Evolutionary conservation across 2,113 vertebrate species (phyloP).

Genomic region (Phalacrocorax brasilianus): DNA sequence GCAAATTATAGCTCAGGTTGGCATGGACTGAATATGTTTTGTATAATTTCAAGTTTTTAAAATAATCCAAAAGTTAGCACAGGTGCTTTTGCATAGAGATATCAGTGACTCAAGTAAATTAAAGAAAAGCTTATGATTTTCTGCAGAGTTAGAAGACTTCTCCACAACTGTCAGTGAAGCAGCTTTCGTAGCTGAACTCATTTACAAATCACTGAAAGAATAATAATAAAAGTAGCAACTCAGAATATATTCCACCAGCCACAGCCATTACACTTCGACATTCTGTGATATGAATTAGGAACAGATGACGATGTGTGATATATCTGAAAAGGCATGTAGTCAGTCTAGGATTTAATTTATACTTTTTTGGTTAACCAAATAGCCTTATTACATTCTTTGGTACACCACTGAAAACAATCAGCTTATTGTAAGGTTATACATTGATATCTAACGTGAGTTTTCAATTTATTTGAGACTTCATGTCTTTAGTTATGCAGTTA

Average conservation of each 20-base stretch:
- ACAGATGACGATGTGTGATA: background rate
- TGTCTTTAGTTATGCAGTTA: background rate
- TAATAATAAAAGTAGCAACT: background rate
- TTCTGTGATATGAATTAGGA: constrained; percentile 12
- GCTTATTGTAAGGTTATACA: background rate
- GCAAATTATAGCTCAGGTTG: background rate
- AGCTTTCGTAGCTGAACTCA: constrained; percentile 19
- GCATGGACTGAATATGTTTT: background rate
- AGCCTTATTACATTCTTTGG: background rate
- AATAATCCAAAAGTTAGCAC: background rate
- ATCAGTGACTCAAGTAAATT: background rate
- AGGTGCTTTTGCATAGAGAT: background rate
- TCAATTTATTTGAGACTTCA: background rate
- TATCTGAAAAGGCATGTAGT: constrained; percentile 3
- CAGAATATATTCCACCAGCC: background rate
- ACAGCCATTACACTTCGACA: background rate
- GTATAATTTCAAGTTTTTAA: background rate
- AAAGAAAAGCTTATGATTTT: background rate
- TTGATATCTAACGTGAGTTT: background rate
- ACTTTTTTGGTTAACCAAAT: background rate
- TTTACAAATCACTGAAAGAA: constrained; percentile 31
- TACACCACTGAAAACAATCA: constrained; percentile 21
- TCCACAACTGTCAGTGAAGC: background rate
- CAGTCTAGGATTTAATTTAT: constrained; percentile 16
- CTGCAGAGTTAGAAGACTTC: background rate